Percentiles rank a stretch among this genome's conserved stretches.
phyloP scores from a whole-genome alignment of 2,888 invertebrate species.

The Acholoe squamosa region DNA sequence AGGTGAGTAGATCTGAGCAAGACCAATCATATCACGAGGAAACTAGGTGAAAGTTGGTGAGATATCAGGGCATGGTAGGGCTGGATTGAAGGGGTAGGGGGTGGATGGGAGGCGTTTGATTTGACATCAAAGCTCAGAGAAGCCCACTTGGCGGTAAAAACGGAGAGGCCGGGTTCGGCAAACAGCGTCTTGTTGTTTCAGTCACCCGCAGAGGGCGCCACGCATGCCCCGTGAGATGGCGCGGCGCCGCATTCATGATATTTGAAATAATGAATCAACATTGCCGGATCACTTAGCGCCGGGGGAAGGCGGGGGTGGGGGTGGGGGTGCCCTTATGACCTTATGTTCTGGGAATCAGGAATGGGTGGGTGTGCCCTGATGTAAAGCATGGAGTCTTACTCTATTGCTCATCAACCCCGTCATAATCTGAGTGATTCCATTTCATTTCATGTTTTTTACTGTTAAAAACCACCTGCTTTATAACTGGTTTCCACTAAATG shows the following conservation, averaged over 20 bases:
- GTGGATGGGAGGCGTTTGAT: neutral
- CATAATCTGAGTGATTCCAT: no score
- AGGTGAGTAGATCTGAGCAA: neutral
- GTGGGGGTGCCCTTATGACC: neutral
- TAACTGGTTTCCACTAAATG: no score
- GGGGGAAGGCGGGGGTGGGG: neutral
- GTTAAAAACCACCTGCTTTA: no score
- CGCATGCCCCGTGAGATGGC: slow-evolving; percentile 27
- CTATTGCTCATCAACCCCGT: no score
- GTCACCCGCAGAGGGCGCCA: slow-evolving; percentile 17
- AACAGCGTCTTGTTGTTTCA: slow-evolving; percentile 50
- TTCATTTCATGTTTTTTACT: no score
- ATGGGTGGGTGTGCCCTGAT: no score
- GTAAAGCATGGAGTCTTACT: no score
- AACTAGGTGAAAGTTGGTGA: neutral
- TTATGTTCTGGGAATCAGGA: neutral
- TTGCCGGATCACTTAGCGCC: slow-evolving; percentile 28
- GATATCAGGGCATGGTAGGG: neutral
- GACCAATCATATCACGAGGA: neutral
- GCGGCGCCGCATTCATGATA: slow-evolving; percentile 9
- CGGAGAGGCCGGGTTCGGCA: neutral
- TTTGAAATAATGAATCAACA: slow-evolving; percentile 56
- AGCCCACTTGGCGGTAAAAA: neutral
- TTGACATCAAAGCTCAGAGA: slow-evolving; percentile 17
- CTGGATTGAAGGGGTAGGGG: neutral